These are phyloP conservation scores for Stichodactyla mertensii DNA, from an alignment of 64 coral and sea anemone genomes.

Conservation along the genomic window DNA sequence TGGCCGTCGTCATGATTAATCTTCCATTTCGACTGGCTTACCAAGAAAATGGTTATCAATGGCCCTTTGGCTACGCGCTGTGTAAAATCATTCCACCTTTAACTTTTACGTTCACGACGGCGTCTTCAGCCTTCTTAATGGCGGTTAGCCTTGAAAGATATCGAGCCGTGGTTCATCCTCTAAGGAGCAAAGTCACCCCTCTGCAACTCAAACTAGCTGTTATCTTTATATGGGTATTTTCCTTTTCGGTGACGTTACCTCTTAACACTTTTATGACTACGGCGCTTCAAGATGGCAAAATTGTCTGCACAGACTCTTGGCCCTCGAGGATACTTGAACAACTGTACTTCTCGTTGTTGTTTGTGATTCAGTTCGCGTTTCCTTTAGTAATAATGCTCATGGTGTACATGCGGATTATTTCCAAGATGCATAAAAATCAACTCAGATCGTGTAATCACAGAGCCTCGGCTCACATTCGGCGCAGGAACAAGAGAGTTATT, in stretches of 20 bases:
- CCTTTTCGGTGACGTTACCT: slow-evolving; percentile 14
- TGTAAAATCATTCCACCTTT: slow-evolving; percentile 46
- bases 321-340: slow-evolving; percentile 19
- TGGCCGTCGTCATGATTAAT: slow-evolving; percentile 35
- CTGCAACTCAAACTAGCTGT: slow-evolving; percentile 20
- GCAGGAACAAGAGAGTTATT: slow-evolving; percentile 25
- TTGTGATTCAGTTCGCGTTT: slow-evolving; percentile 41
- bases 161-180: slow-evolving; percentile 20
- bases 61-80: slow-evolving; percentile 41
- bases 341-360: slow-evolving; percentile 24
- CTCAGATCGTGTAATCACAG: not conserved
- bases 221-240: slow-evolving; percentile 31
- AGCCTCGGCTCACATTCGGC: not conserved
- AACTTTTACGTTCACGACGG: slow-evolving; percentile 36
- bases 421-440: not conserved
- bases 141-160: slow-evolving; percentile 31
- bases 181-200: not conserved
- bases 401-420: slow-evolving; percentile 34
- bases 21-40: slow-evolving; percentile 37
- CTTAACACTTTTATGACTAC: slow-evolving; percentile 34
- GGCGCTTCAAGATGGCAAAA: not conserved
- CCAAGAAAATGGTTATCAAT: slow-evolving; percentile 48
- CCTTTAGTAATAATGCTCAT: slow-evolving; percentile 23
- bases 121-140: slow-evolving; percentile 26
- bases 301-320: slow-evolving; percentile 40